Evolutionary conservation across 2,888 invertebrate species (phyloP), one percentile per base, ranked within the genome.

Genomic region (Pseudanteris insignis): DNA sequence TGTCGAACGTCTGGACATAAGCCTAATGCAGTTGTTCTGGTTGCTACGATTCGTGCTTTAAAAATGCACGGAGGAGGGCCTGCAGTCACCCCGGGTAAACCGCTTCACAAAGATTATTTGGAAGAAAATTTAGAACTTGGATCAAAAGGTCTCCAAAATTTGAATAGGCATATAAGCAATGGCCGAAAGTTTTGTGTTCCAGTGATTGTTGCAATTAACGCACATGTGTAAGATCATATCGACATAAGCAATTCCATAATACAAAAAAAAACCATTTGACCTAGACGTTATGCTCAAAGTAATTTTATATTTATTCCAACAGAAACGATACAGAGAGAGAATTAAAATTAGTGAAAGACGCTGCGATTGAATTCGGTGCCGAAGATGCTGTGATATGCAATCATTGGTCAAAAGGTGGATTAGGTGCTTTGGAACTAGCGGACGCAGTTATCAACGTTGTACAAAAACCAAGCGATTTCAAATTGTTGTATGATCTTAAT

Each of bases 21-120:
- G 9, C 97, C 98, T 3, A 89, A 91, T 81, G 94, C 91, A 64
- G 90, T 94, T 7, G 96, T 99, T 0, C 82, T 99, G 30, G 98
- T 99, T 26, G 87, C 92, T 1, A 96, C 98, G 0, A 86, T 98
- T 11, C 85, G 98, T 62, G 98, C 99, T 10, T 84, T 99, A 46
- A 99, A 99, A 84, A 96, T 98, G 95, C 99, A 99, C 81, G 99
- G 99, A 15, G 98, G 98, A 34, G 99, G 97, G 0, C 95, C 96
- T 0, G 76, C 89, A 0, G 96, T 98, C 6, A 85, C 88, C 0
- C 88, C 94, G 1, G 96, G 96, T 1, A 81, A 87, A n/a, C 91
- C 93, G 0, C 83, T 97, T 1, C 88, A 92, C 62, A 85, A 88
- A 29, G 94, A 90, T 69, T 99, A 99, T 74, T 83, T 86, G 0